Percentiles rank a stretch among this genome's conserved stretches.
These are phyloP conservation scores for Habropoda laboriosa DNA, from an alignment of 1,140 invertebrate genomes.

Conservation along the genomic window DNA sequence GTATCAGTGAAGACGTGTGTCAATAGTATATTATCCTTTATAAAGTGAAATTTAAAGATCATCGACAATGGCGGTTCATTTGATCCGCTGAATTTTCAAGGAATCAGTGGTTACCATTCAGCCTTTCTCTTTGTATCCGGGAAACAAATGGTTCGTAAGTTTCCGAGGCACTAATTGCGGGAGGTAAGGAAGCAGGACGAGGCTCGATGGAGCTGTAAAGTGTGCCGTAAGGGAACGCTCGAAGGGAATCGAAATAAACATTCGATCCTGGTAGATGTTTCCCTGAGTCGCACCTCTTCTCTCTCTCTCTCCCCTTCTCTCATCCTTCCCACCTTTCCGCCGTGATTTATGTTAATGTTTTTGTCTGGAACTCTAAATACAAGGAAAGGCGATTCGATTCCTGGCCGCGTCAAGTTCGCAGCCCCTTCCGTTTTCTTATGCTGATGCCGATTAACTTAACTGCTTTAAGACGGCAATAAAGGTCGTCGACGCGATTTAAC, in stretches of 20 bases:
- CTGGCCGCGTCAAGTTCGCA: constrained; percentile 54
- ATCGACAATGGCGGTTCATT: neutral
- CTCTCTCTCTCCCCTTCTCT: constrained; percentile 2
- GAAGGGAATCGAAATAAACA: constrained; percentile 79
- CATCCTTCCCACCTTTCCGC: constrained; percentile 50
- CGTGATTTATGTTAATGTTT: constrained; percentile 82
- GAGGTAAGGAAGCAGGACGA: constrained; percentile 50
- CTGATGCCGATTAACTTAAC: constrained; percentile 79
- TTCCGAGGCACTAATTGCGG: constrained; percentile 73
- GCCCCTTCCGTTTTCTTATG: constrained; percentile 61
- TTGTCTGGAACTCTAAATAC: constrained; percentile 80
- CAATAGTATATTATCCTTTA: no score
- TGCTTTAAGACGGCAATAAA: constrained; percentile 81
- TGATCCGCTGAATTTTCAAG: neutral
- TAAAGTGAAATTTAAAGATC: neutral
- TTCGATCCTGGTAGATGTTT: constrained; percentile 64
- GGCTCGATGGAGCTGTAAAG: constrained; percentile 61
- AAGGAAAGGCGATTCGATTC: constrained; percentile 79
- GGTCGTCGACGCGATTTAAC: constrained; percentile 79
- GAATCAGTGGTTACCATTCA: neutral
- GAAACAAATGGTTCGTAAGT: constrained; percentile 58
- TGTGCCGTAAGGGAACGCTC: constrained; percentile 52
- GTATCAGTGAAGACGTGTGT: no score
- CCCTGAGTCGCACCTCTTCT: neutral
- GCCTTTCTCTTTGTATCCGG: constrained; percentile 38